Evolutionary conservation across 1,140 invertebrate genomes (phyloP).

Genomic region (Ectropis grisescens): DNA sequence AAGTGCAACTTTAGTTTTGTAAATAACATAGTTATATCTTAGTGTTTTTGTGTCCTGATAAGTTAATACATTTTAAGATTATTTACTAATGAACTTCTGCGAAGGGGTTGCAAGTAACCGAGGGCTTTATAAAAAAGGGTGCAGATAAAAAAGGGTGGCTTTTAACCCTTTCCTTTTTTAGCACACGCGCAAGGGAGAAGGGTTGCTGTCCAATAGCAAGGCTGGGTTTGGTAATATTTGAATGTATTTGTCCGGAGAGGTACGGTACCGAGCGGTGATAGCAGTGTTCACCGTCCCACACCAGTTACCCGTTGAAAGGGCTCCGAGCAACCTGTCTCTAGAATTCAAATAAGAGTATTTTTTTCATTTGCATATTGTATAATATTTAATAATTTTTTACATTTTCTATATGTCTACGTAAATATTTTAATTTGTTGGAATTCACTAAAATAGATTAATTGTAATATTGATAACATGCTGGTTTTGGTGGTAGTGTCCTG

Average conservation of each 20-base stretch:
- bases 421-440: not conserved
- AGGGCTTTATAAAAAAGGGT: conserved; percentile 39
- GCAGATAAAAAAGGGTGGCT: conserved; percentile 43
- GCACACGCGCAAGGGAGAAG: conserved; percentile 61
- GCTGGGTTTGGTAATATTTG: conserved; percentile 34
- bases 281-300: conserved; percentile 11
- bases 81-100: too few relatives aligned
- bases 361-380: not conserved
- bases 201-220: conserved; percentile 48
- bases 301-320: conserved; percentile 29
- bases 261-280: conserved; percentile 18
- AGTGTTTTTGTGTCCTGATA: too few relatives aligned
- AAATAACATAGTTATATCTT: too few relatives aligned
- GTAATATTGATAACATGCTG: too few relatives aligned
- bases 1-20: too few relatives aligned
- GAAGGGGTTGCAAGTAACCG: too few relatives aligned
- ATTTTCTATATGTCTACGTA: not conserved
- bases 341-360: conserved; percentile 14
- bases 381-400: not conserved
- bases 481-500: too few relatives aligned
- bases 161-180: conserved; percentile 63
- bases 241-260: conserved; percentile 38
- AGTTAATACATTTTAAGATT: too few relatives aligned
- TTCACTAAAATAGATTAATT: too few relatives aligned
- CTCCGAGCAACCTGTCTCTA: conserved; percentile 23